Evolutionary conservation across 2,888 invertebrate genomes (phyloP), one percentile per base, ranked within the genome.

Genomic region (Phytoseiulus persimilis): DNA sequence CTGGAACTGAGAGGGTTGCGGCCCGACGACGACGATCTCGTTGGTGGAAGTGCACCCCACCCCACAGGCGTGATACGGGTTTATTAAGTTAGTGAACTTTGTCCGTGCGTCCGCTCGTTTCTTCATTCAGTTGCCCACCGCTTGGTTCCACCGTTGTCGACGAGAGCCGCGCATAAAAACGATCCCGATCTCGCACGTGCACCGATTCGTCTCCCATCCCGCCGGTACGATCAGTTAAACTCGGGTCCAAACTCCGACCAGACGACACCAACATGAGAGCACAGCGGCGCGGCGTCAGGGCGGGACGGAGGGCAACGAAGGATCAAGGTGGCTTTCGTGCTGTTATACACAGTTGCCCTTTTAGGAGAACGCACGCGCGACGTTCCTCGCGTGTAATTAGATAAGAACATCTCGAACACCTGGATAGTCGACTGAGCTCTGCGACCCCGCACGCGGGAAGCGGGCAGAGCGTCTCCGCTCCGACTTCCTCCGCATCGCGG

Each of bases 1-100:
- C 65, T 65, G 65, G 65, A 65, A 65, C 65, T 28, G 65, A 65
- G 65, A 65, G 65, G 65, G 65, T 65, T 65, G 23, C 18, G 28
- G 65, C 65, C 18, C 28, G 65, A 65, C 65, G 65, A 65, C 65
- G 65, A 65, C 65, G 65, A 65, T 65, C 65, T 65, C 65, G 65
- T 65, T 65, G 65, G 65, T 65, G 65, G 65, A 65, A 65, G 65
- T 65, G 65, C 65, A 2, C 65, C 65, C 18, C 65, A 65, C 65
- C 65, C 65, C 5, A 3, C 65, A 23, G 33, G 87, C 87, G 87
- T 87, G 87, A 87, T 87, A 87, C 33, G 87, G 87, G 32, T 87
- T 87, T 87, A 87, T 87, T 87, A 87, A 87, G 87, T 87, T 87
- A 33, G 83, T 33, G 87, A 65, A 65, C 65, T 65, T 65, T 65